Conservation (phyloP, 1,140 invertebrate species). For the Brachionus manjavacas region DNA sequence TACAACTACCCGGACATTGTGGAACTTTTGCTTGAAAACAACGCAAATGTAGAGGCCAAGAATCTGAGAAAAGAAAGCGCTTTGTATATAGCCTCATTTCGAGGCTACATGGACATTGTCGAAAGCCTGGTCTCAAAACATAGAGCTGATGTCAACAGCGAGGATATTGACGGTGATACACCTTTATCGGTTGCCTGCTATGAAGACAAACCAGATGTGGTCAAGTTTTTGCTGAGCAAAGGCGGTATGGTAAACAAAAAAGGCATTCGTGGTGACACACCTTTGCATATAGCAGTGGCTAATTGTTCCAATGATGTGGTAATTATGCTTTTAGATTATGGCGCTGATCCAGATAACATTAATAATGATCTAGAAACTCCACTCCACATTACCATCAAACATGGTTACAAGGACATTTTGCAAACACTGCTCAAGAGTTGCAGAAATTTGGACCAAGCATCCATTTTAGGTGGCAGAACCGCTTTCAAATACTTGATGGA, state of each 20-base stretch:
- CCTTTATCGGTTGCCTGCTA: slow-evolving; percentile 25
- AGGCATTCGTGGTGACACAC: slow-evolving; percentile 38
- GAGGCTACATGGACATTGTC: slow-evolving; percentile 22
- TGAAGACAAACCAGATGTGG: neutral
- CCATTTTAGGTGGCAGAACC: neutral
- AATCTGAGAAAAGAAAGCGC: slow-evolving; percentile 15
- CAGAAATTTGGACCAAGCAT: neutral
- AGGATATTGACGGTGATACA: slow-evolving; percentile 29
- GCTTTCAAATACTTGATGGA: slow-evolving; percentile 19
- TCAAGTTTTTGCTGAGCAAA: slow-evolving; percentile 4
- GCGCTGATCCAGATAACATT: neutral
- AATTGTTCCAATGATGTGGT: slow-evolving; percentile 31
- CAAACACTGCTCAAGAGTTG: neutral
- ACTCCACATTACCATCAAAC: neutral
- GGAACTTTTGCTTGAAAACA: neutral
- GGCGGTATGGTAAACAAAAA: neutral
- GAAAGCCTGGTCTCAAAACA: neutral
- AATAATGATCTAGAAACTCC: slow-evolving; percentile 18
- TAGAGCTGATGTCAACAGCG: slow-evolving; percentile 18
- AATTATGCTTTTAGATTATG: neutral
- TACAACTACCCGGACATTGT: slow-evolving; percentile 14
- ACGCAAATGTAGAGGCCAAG: neutral
- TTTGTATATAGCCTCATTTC: slow-evolving; percentile 33
- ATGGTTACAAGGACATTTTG: neutral
- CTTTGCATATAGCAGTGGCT: slow-evolving; percentile 33